Percentiles rank a stretch among this genome's conserved stretches.
Evolutionary conservation across 2,113 vertebrate genomes (phyloP).

Genomic region (Bos taurus): ARS-UCD2.0 NC_037331.1:113674001-113674500

Average conservation of each 20-base stretch:
- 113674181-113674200: background rate
- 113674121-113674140: background rate
- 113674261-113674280: background rate
- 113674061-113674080: background rate
- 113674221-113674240: background rate
- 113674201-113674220: background rate
- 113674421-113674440: accelerated
- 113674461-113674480: background rate
- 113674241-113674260: background rate
- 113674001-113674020: background rate
- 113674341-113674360: background rate
- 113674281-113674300: background rate
- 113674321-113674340: background rate
- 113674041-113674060: background rate
- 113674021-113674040: background rate
- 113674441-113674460: background rate
- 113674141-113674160: background rate
- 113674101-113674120: background rate
- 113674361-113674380: accelerated
- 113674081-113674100: background rate
- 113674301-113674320: background rate
- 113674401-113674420: background rate
- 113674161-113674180: background rate
- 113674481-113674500: background rate
- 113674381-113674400: background rate